Conservation (phyloP, 2,797 vertebrate genomes). For the Tadarida brasiliensis region DNA sequence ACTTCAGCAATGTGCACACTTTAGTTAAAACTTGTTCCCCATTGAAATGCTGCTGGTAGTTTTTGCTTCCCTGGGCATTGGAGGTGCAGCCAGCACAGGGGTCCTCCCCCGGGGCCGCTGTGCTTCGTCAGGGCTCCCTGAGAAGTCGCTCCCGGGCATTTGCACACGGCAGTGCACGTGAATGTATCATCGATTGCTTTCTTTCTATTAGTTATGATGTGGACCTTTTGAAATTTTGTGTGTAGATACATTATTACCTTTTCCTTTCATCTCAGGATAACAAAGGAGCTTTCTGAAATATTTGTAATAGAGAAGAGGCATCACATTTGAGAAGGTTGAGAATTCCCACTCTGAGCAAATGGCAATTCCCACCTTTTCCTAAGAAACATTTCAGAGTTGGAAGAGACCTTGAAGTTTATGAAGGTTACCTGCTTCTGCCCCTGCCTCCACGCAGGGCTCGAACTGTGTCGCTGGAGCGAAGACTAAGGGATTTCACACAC, state of each 20-base stretch:
- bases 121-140: not conserved
- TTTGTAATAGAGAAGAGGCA: not conserved
- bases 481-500: not conserved
- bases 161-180: too few species aligned
- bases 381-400: not conserved
- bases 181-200: not conserved
- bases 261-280: not conserved
- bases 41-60: not conserved
- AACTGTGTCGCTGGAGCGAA: not conserved
- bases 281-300: not conserved
- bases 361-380: not conserved
- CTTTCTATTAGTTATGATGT: not conserved
- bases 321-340: not conserved
- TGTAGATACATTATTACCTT: not conserved
- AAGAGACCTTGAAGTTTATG: not conserved
- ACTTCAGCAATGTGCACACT: not conserved
- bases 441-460: not conserved
- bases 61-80: not conserved
- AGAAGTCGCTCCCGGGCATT: not conserved
- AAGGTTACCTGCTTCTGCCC: not conserved
- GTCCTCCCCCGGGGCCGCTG: accelerated
- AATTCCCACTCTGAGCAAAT: not conserved
- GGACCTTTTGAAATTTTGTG: not conserved
- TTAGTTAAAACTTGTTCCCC: not conserved
- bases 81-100: not conserved